Evolutionary conservation across 2,797 vertebrate genomes (phyloP), one percentile per base, ranked within the genome.

Genomic region (Tarsius wallacei): DNA sequence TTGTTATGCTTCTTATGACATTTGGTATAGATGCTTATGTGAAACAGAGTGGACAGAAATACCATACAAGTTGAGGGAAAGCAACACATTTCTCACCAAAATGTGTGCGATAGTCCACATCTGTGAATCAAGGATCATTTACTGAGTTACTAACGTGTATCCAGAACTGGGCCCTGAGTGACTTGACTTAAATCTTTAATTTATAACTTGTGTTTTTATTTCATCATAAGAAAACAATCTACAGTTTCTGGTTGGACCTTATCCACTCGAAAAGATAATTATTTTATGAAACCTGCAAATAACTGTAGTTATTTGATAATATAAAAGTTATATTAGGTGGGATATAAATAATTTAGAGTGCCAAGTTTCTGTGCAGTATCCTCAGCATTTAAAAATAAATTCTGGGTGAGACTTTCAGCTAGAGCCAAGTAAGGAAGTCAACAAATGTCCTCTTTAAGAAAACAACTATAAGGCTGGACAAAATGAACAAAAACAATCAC

Each of bases 331-430:
- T 63, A 22, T n/a, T 94, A 53, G 51, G 22, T 87, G 12, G 73
- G 53, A 57, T 83, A 49, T 74, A 76, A 53, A 76, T 61, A 81
- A 84, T 59, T 42, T 14, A 28, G 53, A 55, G 76, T 26, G 14
- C 42, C 63, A 53, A 47, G 63, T 87, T 73, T 96, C 94, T 85
- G 17, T 8, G 5, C 87, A 63, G 59, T 73, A 12, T 36, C 55
- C 42, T 61, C 22, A 95, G 31, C 74, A 33, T 90, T 91, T 89
- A 89, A 91, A 94, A 96, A 93, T 87, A 94, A 95, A 53, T 93
- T 77, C 31, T 28, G 28, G 63, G 71, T 17, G 15, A 61, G 68
- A 78, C 55, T 88, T 57, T 55, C 26, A 51, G 36, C 53, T 59
- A 4, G 86, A 42, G 49, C 57, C 85, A 81, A 74, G 13, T 85